Percentiles rank a stretch among this genome's conserved stretches.
phyloP scores from a whole-genome alignment of 1,140 invertebrate genomes.

The Littorina saxatilis region DNA sequence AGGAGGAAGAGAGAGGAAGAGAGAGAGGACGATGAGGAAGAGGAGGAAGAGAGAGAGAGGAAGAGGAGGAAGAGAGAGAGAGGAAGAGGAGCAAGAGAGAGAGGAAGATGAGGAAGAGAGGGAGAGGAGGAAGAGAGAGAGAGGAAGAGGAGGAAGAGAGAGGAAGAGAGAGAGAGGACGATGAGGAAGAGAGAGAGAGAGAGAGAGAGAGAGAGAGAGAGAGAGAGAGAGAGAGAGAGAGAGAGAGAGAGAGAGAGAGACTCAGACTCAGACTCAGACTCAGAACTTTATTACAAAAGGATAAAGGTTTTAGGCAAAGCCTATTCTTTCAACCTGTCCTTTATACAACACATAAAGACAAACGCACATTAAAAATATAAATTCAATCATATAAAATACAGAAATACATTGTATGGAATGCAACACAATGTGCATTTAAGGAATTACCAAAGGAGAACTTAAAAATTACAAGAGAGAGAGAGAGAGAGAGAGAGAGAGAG shows the following conservation, averaged over 20 bases:
- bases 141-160: neutral
- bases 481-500: conserved; percentile 6
- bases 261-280: neutral
- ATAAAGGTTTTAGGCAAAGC: too few species aligned
- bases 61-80: neutral
- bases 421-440: too few species aligned
- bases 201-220: neutral
- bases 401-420: too few species aligned
- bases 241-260: neutral
- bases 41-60: neutral
- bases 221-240: neutral
- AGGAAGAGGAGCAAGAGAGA: neutral
- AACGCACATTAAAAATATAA: too few species aligned
- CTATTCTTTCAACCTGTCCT: too few species aligned
- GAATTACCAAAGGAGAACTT: too few species aligned
- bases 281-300: too few species aligned
- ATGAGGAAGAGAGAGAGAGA: neutral
- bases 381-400: too few species aligned
- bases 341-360: too few species aligned
- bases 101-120: neutral
- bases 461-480: too few species aligned
- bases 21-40: neutral
- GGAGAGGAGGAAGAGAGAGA: neutral
- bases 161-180: neutral
- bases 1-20: neutral